phyloP scores from a whole-genome alignment of 2,797 vertebrate species.

The Caiman crocodilus region DNA sequence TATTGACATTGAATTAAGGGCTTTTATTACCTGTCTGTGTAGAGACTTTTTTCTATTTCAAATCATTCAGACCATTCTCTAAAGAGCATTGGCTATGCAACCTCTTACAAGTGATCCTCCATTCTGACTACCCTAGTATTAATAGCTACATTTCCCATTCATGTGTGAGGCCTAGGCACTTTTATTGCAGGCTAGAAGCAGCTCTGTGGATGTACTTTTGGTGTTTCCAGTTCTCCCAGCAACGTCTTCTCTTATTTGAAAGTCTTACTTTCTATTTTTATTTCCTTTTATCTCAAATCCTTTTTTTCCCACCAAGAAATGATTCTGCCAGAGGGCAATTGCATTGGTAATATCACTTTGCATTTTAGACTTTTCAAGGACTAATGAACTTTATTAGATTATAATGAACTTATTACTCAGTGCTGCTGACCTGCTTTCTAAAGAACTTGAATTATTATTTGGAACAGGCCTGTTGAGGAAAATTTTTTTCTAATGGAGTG shows the following conservation, averaged over 20 bases:
- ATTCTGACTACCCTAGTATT: slow-evolving; percentile 9
- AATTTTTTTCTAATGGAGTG: not conserved
- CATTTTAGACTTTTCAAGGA: slow-evolving; percentile 75
- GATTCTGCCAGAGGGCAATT: slow-evolving; percentile 50
- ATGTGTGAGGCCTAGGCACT: slow-evolving; percentile 21
- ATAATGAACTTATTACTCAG: slow-evolving; percentile 76
- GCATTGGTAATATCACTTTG: slow-evolving; percentile 50
- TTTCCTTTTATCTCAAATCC: slow-evolving; percentile 67
- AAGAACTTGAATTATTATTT: slow-evolving; percentile 74
- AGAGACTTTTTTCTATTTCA: slow-evolving; percentile 25
- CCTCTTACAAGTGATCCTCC: not conserved
- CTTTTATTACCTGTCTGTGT: slow-evolving; percentile 44
- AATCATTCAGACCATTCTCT: not conserved
- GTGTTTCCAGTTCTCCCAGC: slow-evolving; percentile 67
- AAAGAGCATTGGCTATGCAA: not conserved
- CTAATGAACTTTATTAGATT: slow-evolving; percentile 79
- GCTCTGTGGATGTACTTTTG: slow-evolving; percentile 56
- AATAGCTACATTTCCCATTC: slow-evolving; percentile 58
- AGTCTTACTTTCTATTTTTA: slow-evolving; percentile 66
- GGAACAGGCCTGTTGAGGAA: slow-evolving; percentile 67
- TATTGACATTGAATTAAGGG: slow-evolving; percentile 44
- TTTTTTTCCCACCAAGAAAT: slow-evolving; percentile 12
- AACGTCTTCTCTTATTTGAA: slow-evolving; percentile 51
- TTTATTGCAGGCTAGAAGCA: slow-evolving; percentile 12
- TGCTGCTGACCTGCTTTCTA: slow-evolving; percentile 70